Evolutionary conservation across 2,113 vertebrate genomes (phyloP).

Genomic region (Coracopsis vasa): DNA sequence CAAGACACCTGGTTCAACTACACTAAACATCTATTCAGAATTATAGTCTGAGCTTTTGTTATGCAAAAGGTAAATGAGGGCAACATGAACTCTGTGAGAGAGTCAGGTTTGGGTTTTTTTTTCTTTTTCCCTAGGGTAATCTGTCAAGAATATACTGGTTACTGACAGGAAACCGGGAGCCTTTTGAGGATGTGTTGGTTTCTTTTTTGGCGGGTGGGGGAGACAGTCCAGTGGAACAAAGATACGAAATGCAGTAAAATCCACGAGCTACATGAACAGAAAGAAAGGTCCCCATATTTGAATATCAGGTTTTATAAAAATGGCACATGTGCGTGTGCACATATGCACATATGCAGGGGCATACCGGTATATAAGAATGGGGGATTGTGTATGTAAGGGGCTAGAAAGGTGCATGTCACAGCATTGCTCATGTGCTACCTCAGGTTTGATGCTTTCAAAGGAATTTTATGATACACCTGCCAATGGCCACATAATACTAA

Average conservation of each 20-base stretch:
- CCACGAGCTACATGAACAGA: neutral
- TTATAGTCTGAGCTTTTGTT: constrained; percentile 65
- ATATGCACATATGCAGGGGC: neutral
- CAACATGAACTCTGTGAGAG: constrained; percentile 46
- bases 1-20: constrained; percentile 70
- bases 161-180: constrained; percentile 1
- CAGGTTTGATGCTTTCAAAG: neutral
- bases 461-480: neutral
- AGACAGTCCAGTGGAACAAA: neutral
- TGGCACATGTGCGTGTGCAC: fast-evolving
- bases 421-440: neutral
- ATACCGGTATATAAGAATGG: fast-evolving
- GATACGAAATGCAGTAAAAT: neutral
- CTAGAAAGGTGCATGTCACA: neutral
- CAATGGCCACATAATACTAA: too few relatives aligned
- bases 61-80: constrained; percentile 66
- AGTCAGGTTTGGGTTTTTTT: neutral
- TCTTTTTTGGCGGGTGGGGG: neutral
- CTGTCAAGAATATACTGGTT: neutral
- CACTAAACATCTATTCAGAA: constrained; percentile 69
- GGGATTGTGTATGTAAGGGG: fast-evolving
- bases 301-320: neutral
- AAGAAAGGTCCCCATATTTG: neutral
- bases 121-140: neutral
- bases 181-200: neutral